Percentiles rank a stretch among this genome's conserved stretches.
Evolutionary conservation across 1,140 invertebrate genomes (phyloP).

Genomic region (Leptopilina clavipes): DNA sequence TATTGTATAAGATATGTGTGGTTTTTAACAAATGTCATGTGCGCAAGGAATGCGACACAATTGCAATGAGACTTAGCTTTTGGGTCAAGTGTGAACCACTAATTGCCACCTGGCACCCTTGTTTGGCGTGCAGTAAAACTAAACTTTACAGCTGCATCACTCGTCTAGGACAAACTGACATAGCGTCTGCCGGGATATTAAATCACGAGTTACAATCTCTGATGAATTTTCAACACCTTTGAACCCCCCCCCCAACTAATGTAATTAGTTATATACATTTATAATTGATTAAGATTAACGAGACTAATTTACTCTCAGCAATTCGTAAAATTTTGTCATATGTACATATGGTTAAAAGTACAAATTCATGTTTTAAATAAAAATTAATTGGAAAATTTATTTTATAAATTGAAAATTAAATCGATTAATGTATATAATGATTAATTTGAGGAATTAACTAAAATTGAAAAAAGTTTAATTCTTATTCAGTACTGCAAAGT

Average conservation of each 20-base stretch:
- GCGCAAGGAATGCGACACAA: constrained; percentile 36
- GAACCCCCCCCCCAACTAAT: not conserved
- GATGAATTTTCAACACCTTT: not conserved
- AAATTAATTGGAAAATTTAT: no score
- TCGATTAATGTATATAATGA: no score
- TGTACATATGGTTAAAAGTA: no score
- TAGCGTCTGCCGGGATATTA: constrained; percentile 34
- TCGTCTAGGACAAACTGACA: constrained; percentile 51
- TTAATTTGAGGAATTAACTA: no score
- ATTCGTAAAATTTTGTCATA: not conserved
- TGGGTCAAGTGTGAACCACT: constrained; percentile 65
- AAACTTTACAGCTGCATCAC: constrained; percentile 55
- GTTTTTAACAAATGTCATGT: constrained; percentile 49
- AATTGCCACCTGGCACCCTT: constrained; percentile 61
- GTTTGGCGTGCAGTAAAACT: constrained; percentile 62
- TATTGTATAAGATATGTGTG: no score
- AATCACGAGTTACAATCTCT: not conserved
- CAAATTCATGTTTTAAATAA: no score
- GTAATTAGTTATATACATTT: no score
- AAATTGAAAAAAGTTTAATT: no score
- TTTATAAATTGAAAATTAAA: no score
- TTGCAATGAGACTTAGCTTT: constrained; percentile 47
- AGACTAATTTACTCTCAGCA: not conserved
- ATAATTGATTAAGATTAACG: no score
- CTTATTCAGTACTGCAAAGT: no score